phyloP scores from a whole-genome alignment of 1,140 invertebrate species.

The Drosophila insularis region DNA sequence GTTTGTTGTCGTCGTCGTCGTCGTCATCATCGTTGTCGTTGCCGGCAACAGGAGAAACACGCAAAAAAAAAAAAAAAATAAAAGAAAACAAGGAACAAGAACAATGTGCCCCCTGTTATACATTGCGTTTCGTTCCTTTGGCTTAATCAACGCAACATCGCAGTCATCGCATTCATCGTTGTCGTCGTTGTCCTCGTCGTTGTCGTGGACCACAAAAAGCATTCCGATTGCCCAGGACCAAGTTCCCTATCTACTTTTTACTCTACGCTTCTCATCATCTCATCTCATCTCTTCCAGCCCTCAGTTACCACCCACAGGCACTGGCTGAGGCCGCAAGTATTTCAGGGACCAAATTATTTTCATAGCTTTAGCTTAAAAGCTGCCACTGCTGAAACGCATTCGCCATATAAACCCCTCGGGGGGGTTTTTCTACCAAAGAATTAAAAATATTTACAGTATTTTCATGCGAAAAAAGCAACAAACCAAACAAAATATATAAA shows the following conservation, averaged over 20 bases:
- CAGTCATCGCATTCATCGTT: conserved; percentile 9
- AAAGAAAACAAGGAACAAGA: conserved; percentile 40
- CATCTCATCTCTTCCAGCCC: background rate
- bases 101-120: conserved; percentile 62
- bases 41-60: background rate
- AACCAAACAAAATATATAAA: conserved; percentile 30
- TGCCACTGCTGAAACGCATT: conserved; percentile 58
- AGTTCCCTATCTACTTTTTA: background rate
- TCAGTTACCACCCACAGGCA: conserved; percentile 10
- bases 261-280: background rate
- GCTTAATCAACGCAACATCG: conserved; percentile 70
- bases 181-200: conserved; percentile 19
- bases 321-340: conserved; percentile 62
- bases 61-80: background rate
- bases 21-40: background rate
- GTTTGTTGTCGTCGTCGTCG: background rate
- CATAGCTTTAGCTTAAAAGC: conserved; percentile 80
- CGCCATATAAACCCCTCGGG: conserved; percentile 61
- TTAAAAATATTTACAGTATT: conserved; percentile 81
- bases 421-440: conserved; percentile 69
- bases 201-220: conserved; percentile 71
- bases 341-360: conserved; percentile 80
- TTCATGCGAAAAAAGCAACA: conserved; percentile 47
- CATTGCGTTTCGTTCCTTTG: conserved; percentile 37
- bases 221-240: conserved; percentile 71